A percentile compares a stretch with the other conserved stretches of the same genome.
phyloP scores from a whole-genome alignment of 2,797 vertebrate genomes.

The Silurus aristotelis region DNA sequence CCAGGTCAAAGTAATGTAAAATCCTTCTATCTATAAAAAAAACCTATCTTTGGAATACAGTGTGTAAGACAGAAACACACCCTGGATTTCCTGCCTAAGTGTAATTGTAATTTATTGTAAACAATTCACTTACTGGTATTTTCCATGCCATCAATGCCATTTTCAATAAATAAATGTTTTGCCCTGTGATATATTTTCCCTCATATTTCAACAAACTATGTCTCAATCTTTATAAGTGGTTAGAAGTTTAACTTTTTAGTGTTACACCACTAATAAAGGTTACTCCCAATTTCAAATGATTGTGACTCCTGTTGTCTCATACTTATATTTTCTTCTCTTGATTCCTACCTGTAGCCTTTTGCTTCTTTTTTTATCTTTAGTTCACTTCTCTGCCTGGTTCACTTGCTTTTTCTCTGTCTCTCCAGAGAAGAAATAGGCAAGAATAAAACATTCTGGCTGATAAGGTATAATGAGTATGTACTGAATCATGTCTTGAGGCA shows the following conservation, averaged over 20 bases:
- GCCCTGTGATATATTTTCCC: neutral
- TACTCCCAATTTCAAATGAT: neutral
- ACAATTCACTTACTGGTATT: neutral
- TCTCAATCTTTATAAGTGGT: neutral
- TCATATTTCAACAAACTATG: neutral
- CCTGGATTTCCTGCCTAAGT: neutral
- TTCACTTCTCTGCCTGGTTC: neutral
- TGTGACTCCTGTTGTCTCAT: neutral
- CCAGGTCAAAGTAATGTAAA: neutral
- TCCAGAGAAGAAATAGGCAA: constrained; percentile 6
- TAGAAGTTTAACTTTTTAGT: neutral
- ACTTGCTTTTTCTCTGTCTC: neutral
- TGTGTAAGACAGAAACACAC: neutral
- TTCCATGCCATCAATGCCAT: neutral
- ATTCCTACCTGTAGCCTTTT: constrained; percentile 1
- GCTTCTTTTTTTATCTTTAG: neutral
- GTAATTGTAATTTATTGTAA: neutral
- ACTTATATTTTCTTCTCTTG: neutral
- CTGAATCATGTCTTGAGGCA: constrained; percentile 32
- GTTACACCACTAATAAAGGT: neutral
- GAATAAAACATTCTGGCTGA: constrained; percentile 20
- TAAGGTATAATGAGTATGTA: constrained; percentile 36
- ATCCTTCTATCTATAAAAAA: neutral
- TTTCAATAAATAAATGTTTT: no score
- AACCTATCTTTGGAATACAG: neutral